Evolutionary conservation across 2,797 vertebrate genomes (phyloP), one percentile per base, ranked within the genome.

Genomic region (Betta splendens): DNA sequence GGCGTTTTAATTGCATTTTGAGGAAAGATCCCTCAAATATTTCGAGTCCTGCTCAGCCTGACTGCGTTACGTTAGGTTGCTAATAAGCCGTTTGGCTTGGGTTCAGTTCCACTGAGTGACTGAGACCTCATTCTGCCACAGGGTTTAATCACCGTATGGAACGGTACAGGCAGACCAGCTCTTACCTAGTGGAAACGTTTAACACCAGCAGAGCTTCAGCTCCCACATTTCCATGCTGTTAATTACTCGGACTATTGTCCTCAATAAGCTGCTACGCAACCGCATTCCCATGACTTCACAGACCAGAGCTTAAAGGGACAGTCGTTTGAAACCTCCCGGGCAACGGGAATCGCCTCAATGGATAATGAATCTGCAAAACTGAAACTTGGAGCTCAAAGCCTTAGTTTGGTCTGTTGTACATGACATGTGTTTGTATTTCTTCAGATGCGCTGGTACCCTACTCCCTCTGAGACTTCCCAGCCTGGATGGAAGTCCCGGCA

Each of bases 401-500:
- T 72, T 40, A 53, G 69, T 64, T 59, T 71, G 55, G 46, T 80
- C 22, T 76, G 51, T 54, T 83, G 75, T 80, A 75, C 48, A 57
- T 85, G 72, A 81, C 46, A n/a, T 80, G 16, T 83, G 50, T 86
- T 75, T 86, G 64, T 86, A 65, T 80, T 90, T 80, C 89, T 91
- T 79, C 89, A 99, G 97, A 98, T 98, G 93, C 97, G 96, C 89
- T 99, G 97, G 97, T 99, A 97, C 83, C 97, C 96, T 39, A 91
- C 92, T 70, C 94, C 96, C 61, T 95, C 96, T 16, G 97, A 99
- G 76, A 92, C 94, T 49, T 92, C 95, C 72, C 97, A 98, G 87
- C 95, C 96, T 90, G 97, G 95, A 93, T 98, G 97, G 97, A 99
- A 98, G 77, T 98, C 96, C 64, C 94, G 96, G 80, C 97, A 99